Percentiles rank a stretch among this genome's conserved stretches.
phyloP scores from a whole-genome alignment of 1,140 invertebrate genomes.

The Streblospio benedicti region DNA sequence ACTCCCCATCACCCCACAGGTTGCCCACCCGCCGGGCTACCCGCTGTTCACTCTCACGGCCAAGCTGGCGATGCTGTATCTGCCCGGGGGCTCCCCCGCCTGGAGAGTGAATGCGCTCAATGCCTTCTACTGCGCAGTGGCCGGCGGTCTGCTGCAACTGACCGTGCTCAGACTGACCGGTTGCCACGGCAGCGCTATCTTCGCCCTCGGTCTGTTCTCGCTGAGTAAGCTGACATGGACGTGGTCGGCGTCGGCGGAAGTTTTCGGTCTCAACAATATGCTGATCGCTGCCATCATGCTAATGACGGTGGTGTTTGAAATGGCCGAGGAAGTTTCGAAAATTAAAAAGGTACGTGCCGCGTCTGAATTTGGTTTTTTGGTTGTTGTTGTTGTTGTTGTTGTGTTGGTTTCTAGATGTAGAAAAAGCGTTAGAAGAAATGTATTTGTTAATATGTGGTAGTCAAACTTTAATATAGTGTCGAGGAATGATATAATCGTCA shows the following conservation, averaged over 20 bases:
- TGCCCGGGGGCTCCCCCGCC: conserved; percentile 29
- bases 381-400: not conserved
- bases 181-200: conserved; percentile 17
- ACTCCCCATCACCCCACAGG: conserved; percentile 25
- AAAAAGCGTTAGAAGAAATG: too few species aligned
- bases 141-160: conserved; percentile 23
- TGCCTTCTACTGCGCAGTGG: conserved; percentile 25
- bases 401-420: too few species aligned
- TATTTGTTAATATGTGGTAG: too few species aligned
- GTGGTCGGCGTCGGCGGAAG: conserved; percentile 38
- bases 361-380: too few species aligned
- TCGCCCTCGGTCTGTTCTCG: conserved; percentile 29
- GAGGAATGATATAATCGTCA: too few species aligned
- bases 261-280: conserved; percentile 43
- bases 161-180: conserved; percentile 23
- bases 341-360: conserved; percentile 20
- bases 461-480: too few species aligned
- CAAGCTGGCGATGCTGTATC: conserved; percentile 23
- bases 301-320: conserved; percentile 26
- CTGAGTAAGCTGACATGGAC: conserved; percentile 36
- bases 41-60: conserved; percentile 39
- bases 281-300: conserved; percentile 30
- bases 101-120: conserved; percentile 36
- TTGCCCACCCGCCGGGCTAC: conserved; percentile 43
- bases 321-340: conserved; percentile 1